Percentiles rank a stretch among this genome's conserved stretches.
phyloP scores from a whole-genome alignment of 30 jellyfish, hydroid and myxozoan species.

The Cassiopea xamachana region DNA sequence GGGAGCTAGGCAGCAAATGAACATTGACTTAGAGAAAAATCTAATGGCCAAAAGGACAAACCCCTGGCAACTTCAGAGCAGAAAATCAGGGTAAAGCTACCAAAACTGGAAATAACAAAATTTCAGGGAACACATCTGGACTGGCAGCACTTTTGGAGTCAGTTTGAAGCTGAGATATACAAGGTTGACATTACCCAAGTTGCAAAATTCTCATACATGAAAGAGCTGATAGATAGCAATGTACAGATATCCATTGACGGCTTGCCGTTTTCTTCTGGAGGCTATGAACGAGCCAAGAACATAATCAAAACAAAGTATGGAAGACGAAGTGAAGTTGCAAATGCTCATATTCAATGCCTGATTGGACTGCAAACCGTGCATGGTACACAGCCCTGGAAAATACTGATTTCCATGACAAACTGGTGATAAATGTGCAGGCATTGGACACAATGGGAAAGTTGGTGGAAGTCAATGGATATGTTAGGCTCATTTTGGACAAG shows the following conservation, averaged over 20 bases:
- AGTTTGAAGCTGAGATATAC: too few species aligned
- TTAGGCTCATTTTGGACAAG: constrained; percentile 28
- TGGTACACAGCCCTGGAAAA: background rate
- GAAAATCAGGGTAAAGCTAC: too few species aligned
- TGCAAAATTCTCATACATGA: background rate
- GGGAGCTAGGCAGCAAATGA: too few species aligned
- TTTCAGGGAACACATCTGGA: too few species aligned
- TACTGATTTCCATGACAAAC: constrained; percentile 49
- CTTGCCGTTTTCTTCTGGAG: background rate
- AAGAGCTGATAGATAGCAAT: background rate
- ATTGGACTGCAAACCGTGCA: constrained; percentile 27
- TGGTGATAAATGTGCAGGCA: constrained; percentile 17
- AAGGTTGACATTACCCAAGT: background rate
- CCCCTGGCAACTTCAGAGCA: too few species aligned
- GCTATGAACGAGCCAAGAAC: constrained; percentile 18
- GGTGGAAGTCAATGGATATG: constrained; percentile 30
- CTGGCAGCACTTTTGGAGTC: too few species aligned
- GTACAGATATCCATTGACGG: background rate
- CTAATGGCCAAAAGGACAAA: too few species aligned
- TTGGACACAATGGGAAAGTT: constrained; percentile 13
- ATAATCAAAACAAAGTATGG: constrained; percentile 48
- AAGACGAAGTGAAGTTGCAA: constrained; percentile 42
- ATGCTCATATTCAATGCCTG: constrained; percentile 50
- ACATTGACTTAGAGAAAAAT: too few species aligned
- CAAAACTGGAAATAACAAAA: too few species aligned